A percentile compares a stretch with the other conserved stretches of the same genome.
Evolutionary conservation across 2,113 vertebrate species (phyloP).

Genomic region (Rhinoderma darwinii): DNA sequence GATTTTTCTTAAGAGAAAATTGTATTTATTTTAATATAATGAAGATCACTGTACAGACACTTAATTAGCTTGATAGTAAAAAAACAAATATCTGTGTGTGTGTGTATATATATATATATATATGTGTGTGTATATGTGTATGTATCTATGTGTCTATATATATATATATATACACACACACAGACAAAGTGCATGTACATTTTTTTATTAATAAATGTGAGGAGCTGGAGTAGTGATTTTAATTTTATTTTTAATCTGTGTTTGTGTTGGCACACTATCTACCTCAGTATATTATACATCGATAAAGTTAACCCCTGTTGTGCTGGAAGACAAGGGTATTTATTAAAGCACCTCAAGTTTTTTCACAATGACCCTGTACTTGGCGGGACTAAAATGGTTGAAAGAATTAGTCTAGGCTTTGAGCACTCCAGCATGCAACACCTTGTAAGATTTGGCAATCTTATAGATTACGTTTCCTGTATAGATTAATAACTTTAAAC

Average conservation of each 20-base stretch:
- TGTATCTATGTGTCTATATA: no score
- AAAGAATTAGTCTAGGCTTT: constrained; percentile 9
- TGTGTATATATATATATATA: constrained; percentile 56
- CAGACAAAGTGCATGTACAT: constrained; percentile 51
- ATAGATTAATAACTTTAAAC: constrained; percentile 4
- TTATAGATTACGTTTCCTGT: neutral
- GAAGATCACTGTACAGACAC: constrained; percentile 79
- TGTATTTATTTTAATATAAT: constrained; percentile 91
- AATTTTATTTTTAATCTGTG: constrained; percentile 56
- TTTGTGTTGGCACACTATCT: constrained; percentile 58
- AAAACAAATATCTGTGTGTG: constrained; percentile 5
- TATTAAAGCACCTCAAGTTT: constrained; percentile 27
- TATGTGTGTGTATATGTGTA: constrained; percentile 52
- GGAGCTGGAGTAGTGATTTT: constrained; percentile 37
- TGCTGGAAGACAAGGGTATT: constrained; percentile 43
- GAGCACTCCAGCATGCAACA: constrained; percentile 40
- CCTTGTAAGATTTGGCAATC: neutral
- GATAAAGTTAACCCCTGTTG: constrained; percentile 39
- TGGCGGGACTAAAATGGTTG: constrained; percentile 7
- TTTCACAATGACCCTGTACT: constrained; percentile 2
- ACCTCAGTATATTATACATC: constrained; percentile 56
- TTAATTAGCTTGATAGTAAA: constrained; percentile 54
- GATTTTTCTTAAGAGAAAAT: constrained; percentile 80
- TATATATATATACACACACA: constrained; percentile 42
- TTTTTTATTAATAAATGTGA: constrained; percentile 39